A percentile compares a stretch with the other conserved stretches of the same genome.
Evolutionary conservation across 2,797 vertebrate species (phyloP).

Genomic region (Rhinella marina): DNA sequence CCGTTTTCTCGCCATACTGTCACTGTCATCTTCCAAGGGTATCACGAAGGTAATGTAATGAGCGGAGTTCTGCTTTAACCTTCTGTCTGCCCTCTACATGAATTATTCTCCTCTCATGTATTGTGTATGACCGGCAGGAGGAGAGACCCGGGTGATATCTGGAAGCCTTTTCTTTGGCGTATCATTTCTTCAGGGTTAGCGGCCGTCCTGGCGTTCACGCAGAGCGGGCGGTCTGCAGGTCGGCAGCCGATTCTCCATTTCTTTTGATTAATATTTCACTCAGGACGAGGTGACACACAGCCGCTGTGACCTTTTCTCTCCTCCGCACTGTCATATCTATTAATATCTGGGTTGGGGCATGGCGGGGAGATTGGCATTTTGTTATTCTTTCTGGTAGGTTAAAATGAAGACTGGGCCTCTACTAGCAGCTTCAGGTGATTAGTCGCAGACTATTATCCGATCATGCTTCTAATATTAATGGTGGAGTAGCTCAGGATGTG

Average conservation of each 20-base stretch:
- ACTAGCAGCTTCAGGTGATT: background rate
- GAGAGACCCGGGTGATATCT: background rate
- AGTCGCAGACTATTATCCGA: background rate
- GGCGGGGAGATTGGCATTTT: background rate
- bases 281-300: conserved; percentile 23
- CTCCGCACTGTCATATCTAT: conserved; percentile 4
- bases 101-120: conserved; percentile 16
- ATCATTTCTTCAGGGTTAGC: conserved; percentile 26
- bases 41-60: background rate
- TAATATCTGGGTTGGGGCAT: conserved; percentile 25
- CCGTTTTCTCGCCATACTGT: background rate
- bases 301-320: conserved; percentile 29
- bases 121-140: conserved; percentile 6
- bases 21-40: background rate
- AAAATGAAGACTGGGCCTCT: background rate
- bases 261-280: conserved; percentile 58
- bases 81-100: background rate
- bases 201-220: conserved; percentile 6
- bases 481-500: too few species aligned
- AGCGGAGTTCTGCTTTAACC: conserved; percentile 7
- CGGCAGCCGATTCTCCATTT: background rate
- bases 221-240: conserved; percentile 2
- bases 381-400: background rate
- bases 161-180: background rate
- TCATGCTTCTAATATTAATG: too few species aligned